Percentiles rank a stretch among this genome's conserved stretches.
Conservation (phyloP, 2,797 vertebrate species). For the Oryzias sinensis region DNA sequence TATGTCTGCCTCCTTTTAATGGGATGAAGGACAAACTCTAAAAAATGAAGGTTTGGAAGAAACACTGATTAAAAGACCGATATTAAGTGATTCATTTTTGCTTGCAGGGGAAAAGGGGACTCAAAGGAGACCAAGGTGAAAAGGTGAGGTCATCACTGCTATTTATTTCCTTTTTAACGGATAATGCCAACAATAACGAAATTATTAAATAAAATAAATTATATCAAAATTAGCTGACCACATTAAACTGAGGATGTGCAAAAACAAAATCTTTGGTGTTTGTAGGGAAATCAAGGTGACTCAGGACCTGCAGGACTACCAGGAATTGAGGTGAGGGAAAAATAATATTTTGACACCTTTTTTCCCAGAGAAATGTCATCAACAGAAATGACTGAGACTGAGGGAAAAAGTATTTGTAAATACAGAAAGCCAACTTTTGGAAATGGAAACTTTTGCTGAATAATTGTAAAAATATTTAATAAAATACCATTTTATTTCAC, state of each 20-base stretch:
- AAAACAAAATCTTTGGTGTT: background rate
- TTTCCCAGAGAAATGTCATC: too few species aligned
- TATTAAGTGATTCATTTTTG: conserved; percentile 41
- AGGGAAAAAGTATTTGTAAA: too few species aligned
- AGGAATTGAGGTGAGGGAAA: conserved; percentile 75
- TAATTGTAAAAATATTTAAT: too few species aligned
- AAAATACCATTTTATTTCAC: too few species aligned
- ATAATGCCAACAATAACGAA: conserved; percentile 6
- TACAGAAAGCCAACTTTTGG: too few species aligned
- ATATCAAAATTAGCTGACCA: background rate
- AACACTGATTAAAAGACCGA: conserved; percentile 38
- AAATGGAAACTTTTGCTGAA: too few species aligned
- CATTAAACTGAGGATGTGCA: background rate
- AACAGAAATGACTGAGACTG: too few species aligned
- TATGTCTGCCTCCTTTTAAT: conserved; percentile 10
- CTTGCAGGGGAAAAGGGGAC: conserved; percentile 83
- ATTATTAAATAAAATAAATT: conserved; percentile 7
- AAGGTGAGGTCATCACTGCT: conserved; percentile 72
- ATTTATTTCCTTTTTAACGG: conserved; percentile 1
- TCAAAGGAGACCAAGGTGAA: conserved; percentile 80
- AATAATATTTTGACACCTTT: background rate
- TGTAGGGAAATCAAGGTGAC: conserved; percentile 78
- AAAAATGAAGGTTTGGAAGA: conserved; percentile 12
- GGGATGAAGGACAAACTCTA: conserved; percentile 9
- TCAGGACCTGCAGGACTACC: conserved; percentile 69